phyloP scores from a whole-genome alignment of 1,140 invertebrate genomes.

The Nixonia krombeini region DNA sequence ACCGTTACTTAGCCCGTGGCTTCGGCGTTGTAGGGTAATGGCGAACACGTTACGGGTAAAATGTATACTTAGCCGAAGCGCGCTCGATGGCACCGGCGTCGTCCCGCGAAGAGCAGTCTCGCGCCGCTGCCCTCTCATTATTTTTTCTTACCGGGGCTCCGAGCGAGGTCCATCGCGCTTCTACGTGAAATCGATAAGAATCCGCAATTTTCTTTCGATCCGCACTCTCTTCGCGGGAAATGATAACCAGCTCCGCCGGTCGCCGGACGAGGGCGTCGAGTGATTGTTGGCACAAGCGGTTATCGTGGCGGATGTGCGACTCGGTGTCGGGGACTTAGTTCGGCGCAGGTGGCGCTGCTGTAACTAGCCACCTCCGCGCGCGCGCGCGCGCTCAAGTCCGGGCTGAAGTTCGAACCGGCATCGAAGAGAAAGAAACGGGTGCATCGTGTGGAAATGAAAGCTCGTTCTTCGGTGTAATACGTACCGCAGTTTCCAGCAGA shows the following conservation, averaged over 20 bases:
- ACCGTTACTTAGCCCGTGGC: constrained; percentile 67
- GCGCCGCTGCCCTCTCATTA: constrained; percentile 43
- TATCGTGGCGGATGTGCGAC: too few species aligned
- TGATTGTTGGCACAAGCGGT: neutral
- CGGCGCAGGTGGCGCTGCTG: too few species aligned
- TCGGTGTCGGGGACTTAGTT: too few species aligned
- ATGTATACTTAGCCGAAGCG: constrained; percentile 68
- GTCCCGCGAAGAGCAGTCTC: constrained; percentile 23
- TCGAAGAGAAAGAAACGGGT: too few species aligned
- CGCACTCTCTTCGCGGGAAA: too few species aligned
- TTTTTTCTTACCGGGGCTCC: constrained; percentile 51
- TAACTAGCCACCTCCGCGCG: too few species aligned
- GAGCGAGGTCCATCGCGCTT: constrained; percentile 35
- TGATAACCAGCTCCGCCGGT: too few species aligned
- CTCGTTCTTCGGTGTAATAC: too few species aligned
- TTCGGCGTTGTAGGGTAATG: constrained; percentile 69
- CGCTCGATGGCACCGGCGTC: constrained; percentile 61
- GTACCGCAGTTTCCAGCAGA: too few species aligned
- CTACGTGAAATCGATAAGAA: constrained; percentile 50
- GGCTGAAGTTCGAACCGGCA: too few species aligned
- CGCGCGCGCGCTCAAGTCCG: too few species aligned
- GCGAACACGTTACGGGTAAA: constrained; percentile 72
- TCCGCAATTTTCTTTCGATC: constrained; percentile 39
- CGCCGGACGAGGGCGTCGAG: neutral
- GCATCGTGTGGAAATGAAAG: too few species aligned